Base-by-base conservation (phyloP, 2,888 invertebrate genomes). In the Loripinus fragilis region DNA sequence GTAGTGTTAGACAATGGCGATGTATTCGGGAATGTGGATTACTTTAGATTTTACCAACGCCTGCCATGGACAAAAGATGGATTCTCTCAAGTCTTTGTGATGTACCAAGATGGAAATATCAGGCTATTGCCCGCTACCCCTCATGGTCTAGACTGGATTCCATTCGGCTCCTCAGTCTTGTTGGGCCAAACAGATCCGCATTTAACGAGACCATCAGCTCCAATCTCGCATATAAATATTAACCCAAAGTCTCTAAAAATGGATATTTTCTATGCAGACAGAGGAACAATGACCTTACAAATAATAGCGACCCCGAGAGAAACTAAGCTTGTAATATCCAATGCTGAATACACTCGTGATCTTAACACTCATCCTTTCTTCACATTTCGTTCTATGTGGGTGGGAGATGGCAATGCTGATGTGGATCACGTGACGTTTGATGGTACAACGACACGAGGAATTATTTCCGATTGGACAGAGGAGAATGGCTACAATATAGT, bases 51-150 rank as follows among this genome's bases (percentile, higher is more conserved):
- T 15, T 85, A 85, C 12, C 76, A 81, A 23, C 74, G 71, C 33
- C 81, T 87, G 0, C 89, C 88, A 0, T 88, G 88, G 88, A 72
- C 79, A 0, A 7, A 33, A 8, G 70, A 74, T 7, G 80, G 81
- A 17, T 87, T 69, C 41, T 81, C 87, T 17, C 86, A 88, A 78
- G 82, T 88, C 10, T 86, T 89, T 60, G 87, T 87, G n/a, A 76
- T 89, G 41, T 89, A 88, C 50, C 88, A 88, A 52, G 89, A 88
- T 72, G 89, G 88, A 23, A 88, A 87, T 64, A 81, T 85, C 1
- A 77, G 88, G 1, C 73, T 88, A 30, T 72, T 86, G 8, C 88
- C 85, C 0, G 74, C 86, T 10, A 86, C 87, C 10, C 89, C 88
- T 10, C 85, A 84, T 20, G 88, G 87, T 17, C 52, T 88, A 28